These are phyloP conservation scores for Nasua narica DNA, from an alignment of 2,797 vertebrate species.

Conservation along the genomic window DNA sequence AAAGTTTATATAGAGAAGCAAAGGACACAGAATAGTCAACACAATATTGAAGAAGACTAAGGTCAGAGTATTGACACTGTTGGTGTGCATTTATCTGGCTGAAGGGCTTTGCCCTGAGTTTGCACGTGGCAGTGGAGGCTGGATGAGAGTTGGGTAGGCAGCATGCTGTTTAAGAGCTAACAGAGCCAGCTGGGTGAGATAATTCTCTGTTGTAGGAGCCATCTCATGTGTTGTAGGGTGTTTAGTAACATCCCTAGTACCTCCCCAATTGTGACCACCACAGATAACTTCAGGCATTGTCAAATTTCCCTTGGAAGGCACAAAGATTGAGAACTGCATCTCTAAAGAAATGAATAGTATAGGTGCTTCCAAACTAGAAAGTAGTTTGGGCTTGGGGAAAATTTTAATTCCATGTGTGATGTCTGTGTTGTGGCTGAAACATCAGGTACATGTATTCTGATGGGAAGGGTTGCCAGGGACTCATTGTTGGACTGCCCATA, in stretches of 20 bases:
- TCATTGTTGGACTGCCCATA: background rate
- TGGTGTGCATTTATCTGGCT: background rate
- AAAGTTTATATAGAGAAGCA: background rate
- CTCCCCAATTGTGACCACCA: background rate
- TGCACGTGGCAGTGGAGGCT: background rate
- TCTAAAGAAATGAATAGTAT: background rate
- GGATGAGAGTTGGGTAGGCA: background rate
- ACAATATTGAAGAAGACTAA: background rate
- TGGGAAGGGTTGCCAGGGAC: background rate
- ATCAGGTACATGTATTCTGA: background rate
- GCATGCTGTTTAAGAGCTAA: background rate
- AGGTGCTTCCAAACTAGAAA: background rate
- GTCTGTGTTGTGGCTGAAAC: background rate
- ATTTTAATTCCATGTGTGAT: background rate
- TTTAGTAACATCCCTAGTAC: background rate
- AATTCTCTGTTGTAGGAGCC: background rate
- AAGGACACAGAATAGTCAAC: background rate
- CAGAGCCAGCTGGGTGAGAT: background rate
- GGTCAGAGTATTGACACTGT: background rate
- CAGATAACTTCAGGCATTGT: background rate
- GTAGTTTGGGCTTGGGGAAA: background rate
- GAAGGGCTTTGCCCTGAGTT: background rate
- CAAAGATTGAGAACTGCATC: background rate
- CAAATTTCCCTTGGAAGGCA: background rate
- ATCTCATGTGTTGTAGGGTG: background rate